Evolutionary conservation across 2,888 invertebrate species (phyloP).

Genomic region (Ptilodon capucinus): DNA sequence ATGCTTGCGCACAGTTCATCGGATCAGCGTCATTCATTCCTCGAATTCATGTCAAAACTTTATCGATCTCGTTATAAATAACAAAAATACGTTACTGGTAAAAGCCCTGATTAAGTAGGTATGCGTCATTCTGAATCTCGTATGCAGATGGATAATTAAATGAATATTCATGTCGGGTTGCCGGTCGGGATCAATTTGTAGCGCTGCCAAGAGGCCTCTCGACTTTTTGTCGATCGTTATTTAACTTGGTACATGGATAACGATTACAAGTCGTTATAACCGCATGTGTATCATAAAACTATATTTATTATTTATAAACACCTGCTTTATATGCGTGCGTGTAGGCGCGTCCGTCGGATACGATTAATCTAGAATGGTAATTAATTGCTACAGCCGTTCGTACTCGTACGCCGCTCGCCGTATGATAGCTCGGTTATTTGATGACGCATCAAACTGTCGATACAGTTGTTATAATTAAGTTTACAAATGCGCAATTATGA

Average conservation of each 20-base stretch:
- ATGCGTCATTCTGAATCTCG: slow-evolving; percentile 65
- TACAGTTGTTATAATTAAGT: slow-evolving; percentile 28
- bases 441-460: slow-evolving; percentile 37
- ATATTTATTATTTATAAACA: slow-evolving; percentile 63
- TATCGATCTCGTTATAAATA: slow-evolving; percentile 56
- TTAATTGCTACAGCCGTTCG: slow-evolving; percentile 52
- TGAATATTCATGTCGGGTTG: slow-evolving; percentile 69
- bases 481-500: neutral
- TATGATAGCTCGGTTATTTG: slow-evolving; percentile 44
- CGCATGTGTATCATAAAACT: slow-evolving; percentile 46
- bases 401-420: slow-evolving; percentile 15
- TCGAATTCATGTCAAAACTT: slow-evolving; percentile 42
- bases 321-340: slow-evolving; percentile 58
- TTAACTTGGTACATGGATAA: slow-evolving; percentile 57
- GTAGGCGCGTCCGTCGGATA: slow-evolving; percentile 56
- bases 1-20: slow-evolving; percentile 14
- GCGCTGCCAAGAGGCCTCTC: slow-evolving; percentile 57
- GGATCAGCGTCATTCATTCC: slow-evolving; percentile 27
- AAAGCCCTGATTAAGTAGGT: slow-evolving; percentile 41
- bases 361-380: slow-evolving; percentile 60
- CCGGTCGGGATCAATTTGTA: slow-evolving; percentile 66
- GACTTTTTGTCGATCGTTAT: slow-evolving; percentile 65
- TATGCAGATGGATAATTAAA: slow-evolving; percentile 59
- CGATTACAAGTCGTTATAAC: slow-evolving; percentile 64
- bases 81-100: slow-evolving; percentile 45